Percentiles rank a stretch among this genome's conserved stretches.
Conservation (phyloP, 2,888 invertebrate species). For the Chymomyza amoena region DNA sequence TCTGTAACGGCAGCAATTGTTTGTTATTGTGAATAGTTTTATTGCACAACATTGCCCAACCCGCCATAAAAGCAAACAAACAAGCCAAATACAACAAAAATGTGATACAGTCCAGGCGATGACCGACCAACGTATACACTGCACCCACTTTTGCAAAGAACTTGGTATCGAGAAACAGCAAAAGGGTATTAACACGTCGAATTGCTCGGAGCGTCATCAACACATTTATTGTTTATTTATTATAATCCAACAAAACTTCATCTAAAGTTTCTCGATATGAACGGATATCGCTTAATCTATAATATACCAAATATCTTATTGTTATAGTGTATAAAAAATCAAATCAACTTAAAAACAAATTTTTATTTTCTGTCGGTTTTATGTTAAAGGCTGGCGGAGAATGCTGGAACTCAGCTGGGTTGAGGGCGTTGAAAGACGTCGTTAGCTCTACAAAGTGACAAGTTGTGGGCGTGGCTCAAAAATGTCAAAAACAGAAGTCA, state of each 20-base stretch:
- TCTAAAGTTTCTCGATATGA: no score
- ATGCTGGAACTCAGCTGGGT: background rate
- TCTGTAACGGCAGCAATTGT: slow-evolving; percentile 46
- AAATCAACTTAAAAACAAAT: background rate
- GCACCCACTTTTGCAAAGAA: background rate
- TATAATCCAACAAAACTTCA: no score
- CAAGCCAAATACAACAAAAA: background rate
- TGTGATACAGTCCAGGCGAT: background rate
- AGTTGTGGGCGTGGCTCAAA: background rate
- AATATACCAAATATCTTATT: background rate
- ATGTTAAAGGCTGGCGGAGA: background rate
- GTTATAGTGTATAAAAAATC: background rate
- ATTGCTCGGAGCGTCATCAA: no score
- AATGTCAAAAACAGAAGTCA: background rate
- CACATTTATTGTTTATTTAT: no score
- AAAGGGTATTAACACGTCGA: no score
- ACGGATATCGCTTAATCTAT: no score
- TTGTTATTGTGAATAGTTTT: slow-evolving; percentile 60
- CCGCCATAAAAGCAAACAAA: slow-evolving; percentile 38
- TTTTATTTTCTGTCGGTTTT: background rate
- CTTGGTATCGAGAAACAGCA: no score
- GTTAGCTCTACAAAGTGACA: background rate
- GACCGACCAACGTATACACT: background rate
- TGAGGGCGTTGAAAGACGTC: no score
- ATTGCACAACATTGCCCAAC: slow-evolving; percentile 55